Conservation (phyloP, 2,888 invertebrate species). For the Catocala sponsa region DNA sequence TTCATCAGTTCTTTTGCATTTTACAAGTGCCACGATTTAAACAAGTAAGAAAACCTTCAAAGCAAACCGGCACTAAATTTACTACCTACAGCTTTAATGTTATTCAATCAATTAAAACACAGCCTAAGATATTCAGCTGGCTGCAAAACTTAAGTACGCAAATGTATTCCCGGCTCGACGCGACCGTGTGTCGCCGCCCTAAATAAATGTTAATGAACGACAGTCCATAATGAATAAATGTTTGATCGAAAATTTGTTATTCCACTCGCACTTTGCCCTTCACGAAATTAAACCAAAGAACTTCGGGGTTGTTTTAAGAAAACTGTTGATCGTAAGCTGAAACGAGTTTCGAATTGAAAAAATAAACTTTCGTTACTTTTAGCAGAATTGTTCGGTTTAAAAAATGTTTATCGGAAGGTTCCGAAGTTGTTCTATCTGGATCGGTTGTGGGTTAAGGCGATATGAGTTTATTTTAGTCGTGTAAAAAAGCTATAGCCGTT, state of each 20-base stretch:
- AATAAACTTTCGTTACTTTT: constrained; percentile 38
- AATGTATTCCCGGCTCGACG: constrained; percentile 36
- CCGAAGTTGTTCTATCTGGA: constrained; percentile 11
- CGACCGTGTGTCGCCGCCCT: constrained; percentile 50
- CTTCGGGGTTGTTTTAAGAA: constrained; percentile 47
- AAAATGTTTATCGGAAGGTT: constrained; percentile 17
- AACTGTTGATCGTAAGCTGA: constrained; percentile 48
- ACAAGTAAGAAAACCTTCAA: too few species aligned
- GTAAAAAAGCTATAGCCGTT: too few species aligned
- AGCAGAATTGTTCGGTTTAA: constrained; percentile 16
- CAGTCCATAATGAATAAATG: constrained; percentile 61
- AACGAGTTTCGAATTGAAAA: constrained; percentile 50
- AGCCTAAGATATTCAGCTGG: background rate
- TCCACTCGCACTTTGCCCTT: constrained; percentile 56
- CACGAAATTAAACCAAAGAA: constrained; percentile 58
- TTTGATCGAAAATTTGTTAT: constrained; percentile 64
- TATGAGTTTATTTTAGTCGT: background rate
- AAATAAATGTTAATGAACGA: constrained; percentile 66
- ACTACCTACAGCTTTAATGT: too few species aligned
- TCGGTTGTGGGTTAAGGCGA: constrained; percentile 20
- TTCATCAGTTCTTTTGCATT: too few species aligned
- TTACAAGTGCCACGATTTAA: too few species aligned
- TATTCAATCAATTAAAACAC: background rate
- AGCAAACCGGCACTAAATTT: too few species aligned
- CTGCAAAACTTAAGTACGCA: constrained; percentile 16